Evolutionary conservation across 2,797 vertebrate species (phyloP).

Genomic region (Garrulus glandarius): DNA sequence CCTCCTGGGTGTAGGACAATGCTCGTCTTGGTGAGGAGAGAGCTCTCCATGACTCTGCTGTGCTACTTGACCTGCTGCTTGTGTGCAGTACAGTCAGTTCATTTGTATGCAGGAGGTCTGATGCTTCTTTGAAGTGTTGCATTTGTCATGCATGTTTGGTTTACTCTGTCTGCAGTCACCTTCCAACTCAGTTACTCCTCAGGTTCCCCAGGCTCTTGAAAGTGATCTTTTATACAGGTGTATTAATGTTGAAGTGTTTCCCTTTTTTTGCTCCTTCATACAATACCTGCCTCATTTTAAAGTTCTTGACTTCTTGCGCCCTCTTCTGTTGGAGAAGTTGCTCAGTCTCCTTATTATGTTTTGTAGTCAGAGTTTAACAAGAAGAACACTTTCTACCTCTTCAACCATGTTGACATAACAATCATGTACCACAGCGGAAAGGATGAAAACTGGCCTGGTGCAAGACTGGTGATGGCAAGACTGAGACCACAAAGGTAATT

Average conservation of each 20-base stretch:
- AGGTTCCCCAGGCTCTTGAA: not conserved
- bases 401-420: conserved; percentile 90
- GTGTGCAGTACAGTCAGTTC: not conserved
- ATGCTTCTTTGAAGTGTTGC: not conserved
- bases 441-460: conserved; percentile 78
- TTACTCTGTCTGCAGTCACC: not conserved
- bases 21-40: not conserved
- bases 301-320: not conserved
- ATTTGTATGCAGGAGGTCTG: not conserved
- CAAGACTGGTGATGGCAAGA: conserved; percentile 84
- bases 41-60: not conserved
- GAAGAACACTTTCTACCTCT: conserved; percentile 88
- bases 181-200: not conserved
- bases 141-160: not conserved
- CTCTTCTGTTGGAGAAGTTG: conserved; percentile 23
- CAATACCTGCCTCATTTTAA: not conserved
- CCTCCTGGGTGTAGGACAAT: not conserved
- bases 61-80: not conserved
- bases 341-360: conserved; percentile 8
- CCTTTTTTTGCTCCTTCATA: not conserved
- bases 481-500: conserved; percentile 87
- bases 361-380: conserved; percentile 87
- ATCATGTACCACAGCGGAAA: conserved; percentile 86
- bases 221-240: not conserved
- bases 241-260: not conserved